These are phyloP conservation scores for Hydrocynus forskahlii DNA, from an alignment of 2,797 vertebrate species.

Conservation along the genomic window DNA sequence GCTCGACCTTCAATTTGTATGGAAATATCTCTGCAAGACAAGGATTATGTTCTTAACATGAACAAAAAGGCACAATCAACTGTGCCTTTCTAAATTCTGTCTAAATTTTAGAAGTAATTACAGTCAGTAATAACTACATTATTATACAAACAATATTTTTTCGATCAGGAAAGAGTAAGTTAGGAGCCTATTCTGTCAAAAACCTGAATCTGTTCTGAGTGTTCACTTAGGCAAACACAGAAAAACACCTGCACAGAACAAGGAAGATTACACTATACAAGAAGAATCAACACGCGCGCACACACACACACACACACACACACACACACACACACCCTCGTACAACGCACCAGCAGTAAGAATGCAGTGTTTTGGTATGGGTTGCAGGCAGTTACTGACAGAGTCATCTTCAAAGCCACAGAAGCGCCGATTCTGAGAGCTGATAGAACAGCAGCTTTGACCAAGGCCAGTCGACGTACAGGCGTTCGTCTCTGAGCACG, in stretches of 20 bases:
- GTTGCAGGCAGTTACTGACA: conserved; percentile 61
- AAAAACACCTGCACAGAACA: background rate
- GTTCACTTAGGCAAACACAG: background rate
- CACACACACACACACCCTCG: background rate
- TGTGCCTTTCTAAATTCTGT: too few species aligned
- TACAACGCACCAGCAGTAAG: conserved; percentile 36
- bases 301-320: background rate
- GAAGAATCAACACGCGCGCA: conserved; percentile 7
- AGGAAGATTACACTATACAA: background rate
- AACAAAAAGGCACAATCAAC: background rate
- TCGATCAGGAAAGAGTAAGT: background rate
- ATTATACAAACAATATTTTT: background rate
- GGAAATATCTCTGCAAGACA: background rate
- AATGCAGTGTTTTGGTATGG: conserved; percentile 61
- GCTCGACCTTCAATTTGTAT: background rate
- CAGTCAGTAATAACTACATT: background rate
- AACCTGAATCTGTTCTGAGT: background rate
- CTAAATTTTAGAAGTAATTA: background rate
- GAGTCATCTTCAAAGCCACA: conserved; percentile 65
- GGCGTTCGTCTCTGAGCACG: background rate
- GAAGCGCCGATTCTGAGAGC: conserved; percentile 60
- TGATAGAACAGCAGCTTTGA: conserved; percentile 58
- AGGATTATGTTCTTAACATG: background rate
- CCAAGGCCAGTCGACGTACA: background rate
- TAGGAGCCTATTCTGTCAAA: background rate